A percentile compares a stretch with the other conserved stretches of the same genome.
Conservation (phyloP, 2,888 invertebrate species). For the Brachycybe producta region DNA sequence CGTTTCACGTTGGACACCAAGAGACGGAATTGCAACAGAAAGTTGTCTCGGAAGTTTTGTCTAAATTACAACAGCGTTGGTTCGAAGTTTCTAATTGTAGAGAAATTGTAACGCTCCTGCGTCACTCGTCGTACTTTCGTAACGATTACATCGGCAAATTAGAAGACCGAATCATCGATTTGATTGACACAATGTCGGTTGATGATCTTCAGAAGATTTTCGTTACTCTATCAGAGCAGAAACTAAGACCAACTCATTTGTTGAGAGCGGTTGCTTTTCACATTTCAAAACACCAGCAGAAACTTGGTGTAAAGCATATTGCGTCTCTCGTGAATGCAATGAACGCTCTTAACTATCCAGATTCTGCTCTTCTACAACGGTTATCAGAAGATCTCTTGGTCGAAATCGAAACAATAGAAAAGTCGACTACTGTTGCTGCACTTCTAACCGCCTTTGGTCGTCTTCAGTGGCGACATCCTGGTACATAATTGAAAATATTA, state of each 20-base stretch:
- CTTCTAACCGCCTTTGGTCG: slow-evolving; percentile 60
- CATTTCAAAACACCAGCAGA: slow-evolving; percentile 47
- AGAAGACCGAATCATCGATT: slow-evolving; percentile 64
- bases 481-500: slow-evolving; percentile 30
- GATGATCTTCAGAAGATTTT: slow-evolving; percentile 67
- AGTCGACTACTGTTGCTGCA: slow-evolving; percentile 54
- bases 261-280: slow-evolving; percentile 57
- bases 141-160: slow-evolving; percentile 24
- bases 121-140: slow-evolving; percentile 21
- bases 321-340: slow-evolving; percentile 60
- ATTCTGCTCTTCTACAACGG: slow-evolving; percentile 39
- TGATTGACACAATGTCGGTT: slow-evolving; percentile 53
- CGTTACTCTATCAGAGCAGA: slow-evolving; percentile 45
- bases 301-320: slow-evolving; percentile 57
- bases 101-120: slow-evolving; percentile 24
- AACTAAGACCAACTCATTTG: slow-evolving; percentile 56
- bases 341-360: slow-evolving; percentile 58
- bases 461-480: slow-evolving; percentile 53
- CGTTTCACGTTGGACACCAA: slow-evolving; percentile 19
- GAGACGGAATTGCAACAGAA: slow-evolving; percentile 14
- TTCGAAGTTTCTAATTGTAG: slow-evolving; percentile 24
- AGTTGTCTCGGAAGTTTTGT: slow-evolving; percentile 17
- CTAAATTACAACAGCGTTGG: slow-evolving; percentile 26
- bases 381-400: slow-evolving; percentile 25
- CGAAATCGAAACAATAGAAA: slow-evolving; percentile 38